These are phyloP conservation scores for Gobio gobio DNA, from an alignment of 2,113 vertebrate genomes.

Conservation along the genomic window DNA sequence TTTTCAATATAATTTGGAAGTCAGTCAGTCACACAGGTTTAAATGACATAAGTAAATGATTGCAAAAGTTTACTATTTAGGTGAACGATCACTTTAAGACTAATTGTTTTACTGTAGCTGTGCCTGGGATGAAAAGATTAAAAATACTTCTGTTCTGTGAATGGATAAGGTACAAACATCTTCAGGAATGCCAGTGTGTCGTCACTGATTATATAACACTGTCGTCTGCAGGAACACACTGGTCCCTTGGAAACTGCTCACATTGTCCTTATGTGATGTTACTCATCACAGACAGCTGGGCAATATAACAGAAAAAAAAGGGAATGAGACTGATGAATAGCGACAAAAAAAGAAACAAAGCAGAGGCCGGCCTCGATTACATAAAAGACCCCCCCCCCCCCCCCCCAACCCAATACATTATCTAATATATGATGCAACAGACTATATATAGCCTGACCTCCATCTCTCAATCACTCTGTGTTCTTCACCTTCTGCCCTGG, in stretches of 20 bases:
- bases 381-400: conserved; percentile 36
- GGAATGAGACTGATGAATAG: neutral
- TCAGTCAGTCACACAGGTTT: neutral
- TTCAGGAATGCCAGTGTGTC: neutral
- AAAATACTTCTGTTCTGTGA: neutral
- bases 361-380: conserved; percentile 1
- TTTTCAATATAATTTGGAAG: neutral
- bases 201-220: conserved; percentile 37
- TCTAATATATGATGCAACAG: conserved; percentile 49
- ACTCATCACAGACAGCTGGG: neutral
- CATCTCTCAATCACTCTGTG: conserved; percentile 22
- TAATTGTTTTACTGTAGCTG: neutral
- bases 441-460: conserved; percentile 45
- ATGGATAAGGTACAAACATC: neutral
- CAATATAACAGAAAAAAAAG: neutral
- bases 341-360: neutral
- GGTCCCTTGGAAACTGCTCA: neutral
- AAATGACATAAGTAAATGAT: neutral
- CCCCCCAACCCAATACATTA: conserved; percentile 34
- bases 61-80: neutral
- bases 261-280: neutral
- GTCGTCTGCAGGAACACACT: neutral
- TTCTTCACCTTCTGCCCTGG: conserved; percentile 41
- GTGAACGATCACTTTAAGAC: neutral
- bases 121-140: neutral